phyloP scores from a whole-genome alignment of 1,140 invertebrate species.

The Leptopilina boulardi region DNA sequence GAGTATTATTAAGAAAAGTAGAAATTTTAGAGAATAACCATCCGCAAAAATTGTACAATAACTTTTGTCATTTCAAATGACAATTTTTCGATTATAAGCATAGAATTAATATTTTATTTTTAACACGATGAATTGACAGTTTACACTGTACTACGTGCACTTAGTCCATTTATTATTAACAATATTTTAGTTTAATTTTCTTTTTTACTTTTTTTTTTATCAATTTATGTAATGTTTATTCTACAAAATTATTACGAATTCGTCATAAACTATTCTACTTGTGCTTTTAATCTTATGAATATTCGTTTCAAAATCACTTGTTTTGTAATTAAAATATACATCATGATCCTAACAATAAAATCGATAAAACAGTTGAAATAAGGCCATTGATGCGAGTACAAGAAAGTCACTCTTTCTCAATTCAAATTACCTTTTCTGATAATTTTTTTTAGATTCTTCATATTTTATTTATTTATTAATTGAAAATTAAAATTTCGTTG shows the following conservation, averaged over 20 bases:
- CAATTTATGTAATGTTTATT: neutral
- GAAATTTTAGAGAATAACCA: too few relatives aligned
- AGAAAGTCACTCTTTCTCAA: neutral
- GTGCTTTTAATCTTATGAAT: conserved; percentile 15
- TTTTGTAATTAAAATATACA: conserved; percentile 24
- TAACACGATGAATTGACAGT: conserved; percentile 31
- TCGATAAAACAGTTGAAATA: neutral
- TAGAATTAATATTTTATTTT: conserved; percentile 4
- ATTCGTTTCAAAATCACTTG: conserved; percentile 25
- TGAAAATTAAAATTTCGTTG: neutral
- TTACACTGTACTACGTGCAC: conserved; percentile 25
- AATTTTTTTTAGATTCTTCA: neutral
- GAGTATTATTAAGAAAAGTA: too few relatives aligned
- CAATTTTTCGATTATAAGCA: conserved; percentile 1
- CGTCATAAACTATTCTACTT: neutral
- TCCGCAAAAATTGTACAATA: conserved; percentile 1
- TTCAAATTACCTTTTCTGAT: neutral
- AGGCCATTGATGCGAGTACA: conserved; percentile 13
- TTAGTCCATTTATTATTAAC: conserved; percentile 24
- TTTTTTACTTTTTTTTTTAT: neutral
- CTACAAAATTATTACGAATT: conserved; percentile 2
- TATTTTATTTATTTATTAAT: neutral
- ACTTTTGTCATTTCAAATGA: neutral
- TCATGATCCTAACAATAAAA: neutral
- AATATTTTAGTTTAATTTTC: neutral